A percentile compares a stretch with the other conserved stretches of the same genome.
phyloP scores from a whole-genome alignment of 2,797 vertebrate species.

The Leptodactylus fallax region DNA sequence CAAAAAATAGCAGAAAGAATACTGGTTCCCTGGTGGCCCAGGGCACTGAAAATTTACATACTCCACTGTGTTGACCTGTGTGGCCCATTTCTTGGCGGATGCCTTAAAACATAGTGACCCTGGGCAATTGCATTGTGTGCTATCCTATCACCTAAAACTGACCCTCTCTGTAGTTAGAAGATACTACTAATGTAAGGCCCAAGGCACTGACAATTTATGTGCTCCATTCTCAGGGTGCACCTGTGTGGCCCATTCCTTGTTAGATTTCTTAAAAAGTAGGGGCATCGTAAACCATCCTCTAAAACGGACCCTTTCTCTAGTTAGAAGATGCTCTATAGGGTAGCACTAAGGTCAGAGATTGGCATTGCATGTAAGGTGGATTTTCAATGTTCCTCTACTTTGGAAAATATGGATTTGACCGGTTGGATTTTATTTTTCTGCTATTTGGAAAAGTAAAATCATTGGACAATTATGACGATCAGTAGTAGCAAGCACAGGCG shows the following conservation, averaged over 20 bases:
- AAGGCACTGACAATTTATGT: no score
- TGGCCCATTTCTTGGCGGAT: no score
- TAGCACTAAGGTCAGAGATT: background rate
- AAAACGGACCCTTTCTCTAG: background rate
- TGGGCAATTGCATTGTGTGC: background rate
- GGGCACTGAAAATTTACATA: background rate
- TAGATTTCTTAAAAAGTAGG: no score
- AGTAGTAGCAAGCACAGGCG: background rate
- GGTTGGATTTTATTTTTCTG: background rate
- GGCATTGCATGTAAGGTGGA: background rate
- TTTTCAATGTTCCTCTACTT: background rate
- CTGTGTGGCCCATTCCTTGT: no score
- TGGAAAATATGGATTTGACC: background rate
- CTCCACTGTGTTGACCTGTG: background rate
- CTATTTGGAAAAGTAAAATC: background rate
- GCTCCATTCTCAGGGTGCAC: no score
- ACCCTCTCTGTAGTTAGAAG: no score
- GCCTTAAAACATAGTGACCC: no score
- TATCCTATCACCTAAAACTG: no score
- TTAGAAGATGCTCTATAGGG: background rate
- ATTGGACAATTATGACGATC: background rate
- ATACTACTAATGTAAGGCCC: no score
- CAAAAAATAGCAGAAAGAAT: no score
- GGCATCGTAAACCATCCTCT: no score
- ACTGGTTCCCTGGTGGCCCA: no score